phyloP scores from a whole-genome alignment of 2,113 vertebrate genomes.

The Sardina pilchardus region DNA sequence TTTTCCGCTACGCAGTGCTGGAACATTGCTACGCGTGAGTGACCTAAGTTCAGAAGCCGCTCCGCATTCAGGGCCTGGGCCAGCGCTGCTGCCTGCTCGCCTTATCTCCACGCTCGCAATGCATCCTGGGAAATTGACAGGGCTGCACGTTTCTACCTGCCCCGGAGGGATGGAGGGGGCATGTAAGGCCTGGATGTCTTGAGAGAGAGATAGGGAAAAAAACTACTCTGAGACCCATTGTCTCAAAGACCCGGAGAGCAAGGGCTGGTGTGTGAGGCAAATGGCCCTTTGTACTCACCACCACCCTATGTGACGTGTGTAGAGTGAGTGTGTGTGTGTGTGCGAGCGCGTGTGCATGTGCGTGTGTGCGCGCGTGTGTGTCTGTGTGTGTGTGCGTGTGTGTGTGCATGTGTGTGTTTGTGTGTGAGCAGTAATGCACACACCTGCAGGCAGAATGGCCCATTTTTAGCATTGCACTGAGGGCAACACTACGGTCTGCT shows the following conservation, averaged over 20 bases:
- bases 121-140: not conserved
- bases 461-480: not conserved
- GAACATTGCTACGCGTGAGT: constrained; percentile 25
- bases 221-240: not conserved
- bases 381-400: not conserved
- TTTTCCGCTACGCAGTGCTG: not conserved
- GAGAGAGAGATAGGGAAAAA: not conserved
- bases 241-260: not conserved
- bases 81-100: not conserved
- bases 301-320: not conserved
- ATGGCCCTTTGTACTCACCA: not conserved
- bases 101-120: not conserved
- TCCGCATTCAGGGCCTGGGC: constrained; percentile 24
- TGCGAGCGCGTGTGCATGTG: not conserved
- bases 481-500: not conserved
- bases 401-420: not conserved
- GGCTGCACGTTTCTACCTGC: not conserved
- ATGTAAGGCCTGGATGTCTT: not conserved
- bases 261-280: not conserved
- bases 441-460: constrained; percentile 4
- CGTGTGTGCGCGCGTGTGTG: constrained; percentile 28
- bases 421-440: not conserved
- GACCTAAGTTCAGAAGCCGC: not conserved
- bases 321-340: not conserved
- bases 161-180: not conserved